phyloP scores from a whole-genome alignment of 2,888 invertebrate genomes.

The Aromia moschata region DNA sequence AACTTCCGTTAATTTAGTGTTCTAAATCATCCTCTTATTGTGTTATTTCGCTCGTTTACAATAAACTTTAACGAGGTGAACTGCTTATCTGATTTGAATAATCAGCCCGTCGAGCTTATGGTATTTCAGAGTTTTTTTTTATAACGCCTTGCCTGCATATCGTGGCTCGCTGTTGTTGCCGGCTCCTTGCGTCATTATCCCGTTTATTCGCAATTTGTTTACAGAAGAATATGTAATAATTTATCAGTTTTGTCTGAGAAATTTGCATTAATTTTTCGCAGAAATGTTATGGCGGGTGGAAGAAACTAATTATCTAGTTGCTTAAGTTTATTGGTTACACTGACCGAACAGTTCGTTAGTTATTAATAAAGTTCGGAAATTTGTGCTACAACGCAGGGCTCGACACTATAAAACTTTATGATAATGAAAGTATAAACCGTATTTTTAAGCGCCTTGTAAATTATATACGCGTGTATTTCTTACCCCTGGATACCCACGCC shows the following conservation, averaged over 20 bases:
- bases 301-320: not conserved
- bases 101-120: conserved; percentile 32
- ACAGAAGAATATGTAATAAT: conserved; percentile 13
- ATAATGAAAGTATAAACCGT: too few species aligned
- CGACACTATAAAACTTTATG: too few species aligned
- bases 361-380: too few species aligned
- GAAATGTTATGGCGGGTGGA: not conserved
- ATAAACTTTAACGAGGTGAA: conserved; percentile 48
- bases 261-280: conserved; percentile 8
- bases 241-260: conserved; percentile 10
- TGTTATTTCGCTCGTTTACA: conserved; percentile 44
- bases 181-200: not conserved
- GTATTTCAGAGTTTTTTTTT: conserved; percentile 9
- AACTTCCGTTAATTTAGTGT: conserved; percentile 53
- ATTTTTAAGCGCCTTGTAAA: too few species aligned
- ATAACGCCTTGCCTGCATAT: conserved; percentile 23
- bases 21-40: conserved; percentile 46
- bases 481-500: too few species aligned
- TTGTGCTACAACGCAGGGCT: too few species aligned
- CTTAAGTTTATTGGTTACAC: too few species aligned
- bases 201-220: conserved; percentile 11
- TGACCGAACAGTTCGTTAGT: too few species aligned
- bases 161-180: not conserved
- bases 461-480: too few species aligned
- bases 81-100: conserved; percentile 48